phyloP scores from a whole-genome alignment of 1,140 invertebrate genomes.

The Drosophila burlai region DNA sequence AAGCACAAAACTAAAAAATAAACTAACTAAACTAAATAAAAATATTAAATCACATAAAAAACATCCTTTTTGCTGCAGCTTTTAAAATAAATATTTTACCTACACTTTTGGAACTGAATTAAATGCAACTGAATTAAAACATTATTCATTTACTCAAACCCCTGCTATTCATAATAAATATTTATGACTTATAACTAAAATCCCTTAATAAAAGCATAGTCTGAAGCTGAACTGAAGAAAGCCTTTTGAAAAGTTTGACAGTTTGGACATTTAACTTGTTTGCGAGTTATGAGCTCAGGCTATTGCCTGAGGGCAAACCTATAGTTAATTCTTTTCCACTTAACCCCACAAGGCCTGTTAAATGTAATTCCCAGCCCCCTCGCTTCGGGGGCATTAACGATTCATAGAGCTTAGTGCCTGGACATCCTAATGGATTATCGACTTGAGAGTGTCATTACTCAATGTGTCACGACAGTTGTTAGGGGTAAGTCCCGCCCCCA shows the following conservation, averaged over 20 bases:
- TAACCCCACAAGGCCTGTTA: slow-evolving; percentile 1
- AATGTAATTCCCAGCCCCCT: background rate
- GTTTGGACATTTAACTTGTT: slow-evolving; percentile 12
- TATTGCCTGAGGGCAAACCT: background rate
- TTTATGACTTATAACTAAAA: background rate
- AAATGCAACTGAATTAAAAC: background rate
- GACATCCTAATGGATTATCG: slow-evolving; percentile 60
- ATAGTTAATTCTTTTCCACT: slow-evolving; percentile 17
- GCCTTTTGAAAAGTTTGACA: slow-evolving; percentile 28
- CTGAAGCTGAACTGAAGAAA: background rate
- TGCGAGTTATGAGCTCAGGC: background rate
- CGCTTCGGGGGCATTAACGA: slow-evolving; percentile 33
- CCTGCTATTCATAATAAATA: background rate
- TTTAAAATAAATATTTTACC: background rate
- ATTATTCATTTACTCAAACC: background rate
- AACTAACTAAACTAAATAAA: background rate
- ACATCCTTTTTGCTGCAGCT: background rate
- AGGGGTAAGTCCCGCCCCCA: background rate
- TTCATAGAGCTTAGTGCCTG: slow-evolving; percentile 53
- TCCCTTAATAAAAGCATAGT: background rate
- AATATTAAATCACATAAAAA: background rate
- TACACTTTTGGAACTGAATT: background rate
- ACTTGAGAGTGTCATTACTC: slow-evolving; percentile 68
- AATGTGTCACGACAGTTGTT: slow-evolving; percentile 64
- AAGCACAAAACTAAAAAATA: background rate